Conservation (phyloP, 2,888 invertebrate genomes). For the Ochlodes sylvanus region DNA sequence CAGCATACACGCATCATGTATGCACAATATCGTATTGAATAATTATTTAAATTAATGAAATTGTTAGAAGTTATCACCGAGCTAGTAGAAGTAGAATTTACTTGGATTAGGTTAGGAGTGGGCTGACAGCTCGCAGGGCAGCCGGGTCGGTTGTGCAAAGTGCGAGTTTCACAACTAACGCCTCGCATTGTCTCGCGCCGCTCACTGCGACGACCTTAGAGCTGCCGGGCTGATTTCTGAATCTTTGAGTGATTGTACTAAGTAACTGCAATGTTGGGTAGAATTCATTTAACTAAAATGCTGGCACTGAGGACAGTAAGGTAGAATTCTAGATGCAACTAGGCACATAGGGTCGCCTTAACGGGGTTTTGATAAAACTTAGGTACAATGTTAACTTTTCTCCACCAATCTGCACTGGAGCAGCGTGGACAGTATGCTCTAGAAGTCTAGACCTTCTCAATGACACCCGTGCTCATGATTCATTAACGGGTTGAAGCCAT, state of each 20-base stretch:
- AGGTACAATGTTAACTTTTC: too few relatives aligned
- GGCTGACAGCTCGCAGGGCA: conserved; percentile 18
- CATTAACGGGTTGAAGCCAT: too few relatives aligned
- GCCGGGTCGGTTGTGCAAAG: conserved; percentile 62
- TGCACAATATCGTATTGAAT: too few relatives aligned
- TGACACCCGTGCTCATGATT: too few relatives aligned
- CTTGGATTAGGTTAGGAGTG: conserved; percentile 20
- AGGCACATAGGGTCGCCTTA: too few relatives aligned
- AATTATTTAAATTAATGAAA: neutral
- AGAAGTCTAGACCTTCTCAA: too few relatives aligned
- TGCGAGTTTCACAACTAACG: conserved; percentile 77
- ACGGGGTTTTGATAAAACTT: too few relatives aligned
- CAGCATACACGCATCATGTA: too few relatives aligned
- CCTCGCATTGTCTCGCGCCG: conserved; percentile 83
- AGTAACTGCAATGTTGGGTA: neutral
- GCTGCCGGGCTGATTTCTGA: conserved; percentile 40
- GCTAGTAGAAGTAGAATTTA: conserved; percentile 10
- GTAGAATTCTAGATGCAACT: neutral
- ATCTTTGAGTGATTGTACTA: conserved; percentile 30
- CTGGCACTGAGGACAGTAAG: neutral
- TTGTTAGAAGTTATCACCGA: neutral
- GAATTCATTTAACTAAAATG: conserved; percentile 4
- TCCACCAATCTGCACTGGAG: too few relatives aligned
- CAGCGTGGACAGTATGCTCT: too few relatives aligned
- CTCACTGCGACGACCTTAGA: conserved; percentile 79